These are phyloP conservation scores for Oligia latruncula DNA, from an alignment of 2,888 invertebrate genomes.

Conservation along the genomic window DNA sequence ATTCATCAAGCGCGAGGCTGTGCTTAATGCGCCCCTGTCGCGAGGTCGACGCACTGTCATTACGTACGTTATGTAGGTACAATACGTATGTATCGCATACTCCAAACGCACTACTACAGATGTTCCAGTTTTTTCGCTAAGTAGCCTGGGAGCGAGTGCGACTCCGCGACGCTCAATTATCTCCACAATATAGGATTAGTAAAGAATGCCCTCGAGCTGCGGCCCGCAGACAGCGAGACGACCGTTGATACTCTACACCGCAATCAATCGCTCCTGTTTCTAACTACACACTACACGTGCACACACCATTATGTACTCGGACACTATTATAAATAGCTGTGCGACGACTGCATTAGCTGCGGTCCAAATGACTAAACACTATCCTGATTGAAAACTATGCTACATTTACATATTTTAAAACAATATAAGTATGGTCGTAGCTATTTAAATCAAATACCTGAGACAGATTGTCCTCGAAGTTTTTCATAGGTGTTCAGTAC, in stretches of 20 bases:
- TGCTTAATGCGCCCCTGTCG: conserved; percentile 62
- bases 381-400: conserved; percentile 46
- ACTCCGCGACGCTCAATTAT: conserved; percentile 50
- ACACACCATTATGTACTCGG: conserved; percentile 54
- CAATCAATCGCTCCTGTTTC: conserved; percentile 70
- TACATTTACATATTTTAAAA: conserved; percentile 43
- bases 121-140: conserved; percentile 73
- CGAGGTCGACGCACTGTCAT: conserved; percentile 70
- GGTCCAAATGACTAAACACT: conserved; percentile 47
- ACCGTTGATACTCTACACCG: conserved; percentile 69
- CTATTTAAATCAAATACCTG: conserved; percentile 32
- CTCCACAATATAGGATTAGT: conserved; percentile 67
- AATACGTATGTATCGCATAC: conserved; percentile 68
- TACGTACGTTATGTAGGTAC: conserved; percentile 51
- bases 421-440: conserved; percentile 26
- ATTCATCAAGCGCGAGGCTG: conserved; percentile 72
- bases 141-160: conserved; percentile 39
- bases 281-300: conserved; percentile 67
- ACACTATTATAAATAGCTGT: conserved; percentile 58
- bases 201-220: conserved; percentile 65
- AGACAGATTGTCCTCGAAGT: background rate
- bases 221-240: conserved; percentile 75
- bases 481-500: background rate
- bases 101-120: conserved; percentile 68
- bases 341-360: conserved; percentile 54